Conservation (phyloP, 2,888 invertebrate species). For the Cordilura impudica region DNA sequence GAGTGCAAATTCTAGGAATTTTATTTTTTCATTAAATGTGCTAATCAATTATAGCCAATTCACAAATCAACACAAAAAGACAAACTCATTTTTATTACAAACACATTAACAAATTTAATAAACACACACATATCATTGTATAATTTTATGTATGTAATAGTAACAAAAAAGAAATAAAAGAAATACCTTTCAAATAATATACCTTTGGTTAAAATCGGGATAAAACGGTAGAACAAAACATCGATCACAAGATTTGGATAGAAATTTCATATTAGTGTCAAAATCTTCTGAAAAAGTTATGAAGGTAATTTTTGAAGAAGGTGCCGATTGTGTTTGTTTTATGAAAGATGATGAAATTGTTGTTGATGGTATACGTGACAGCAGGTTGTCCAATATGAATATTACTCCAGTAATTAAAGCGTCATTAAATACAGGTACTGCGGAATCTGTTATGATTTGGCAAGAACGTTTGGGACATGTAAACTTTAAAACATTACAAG, state of each 20-base stretch:
- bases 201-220: too few species aligned
- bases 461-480: constrained; percentile 27
- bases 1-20: too few species aligned
- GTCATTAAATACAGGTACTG: not conserved
- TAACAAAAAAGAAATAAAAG: too few species aligned
- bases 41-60: too few species aligned
- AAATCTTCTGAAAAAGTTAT: not conserved
- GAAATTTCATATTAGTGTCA: constrained; percentile 2
- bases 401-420: constrained; percentile 9
- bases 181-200: too few species aligned
- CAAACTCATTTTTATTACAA: too few species aligned
- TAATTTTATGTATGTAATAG: too few species aligned
- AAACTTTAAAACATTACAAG: constrained; percentile 26
- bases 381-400: constrained; percentile 44
- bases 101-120: too few species aligned
- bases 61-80: too few species aligned
- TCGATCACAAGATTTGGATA: not conserved
- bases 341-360: constrained; percentile 39
- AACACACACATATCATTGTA: too few species aligned
- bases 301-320: constrained; percentile 9
- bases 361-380: constrained; percentile 18
- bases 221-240: too few species aligned
- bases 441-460: not conserved
- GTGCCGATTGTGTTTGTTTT: constrained; percentile 43
- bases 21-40: too few species aligned